Evolutionary conservation across 64 coral and sea anemone genomes (phyloP), one percentile per base, ranked within the genome.

Genomic region (Stichodactyla mertensii): DNA sequence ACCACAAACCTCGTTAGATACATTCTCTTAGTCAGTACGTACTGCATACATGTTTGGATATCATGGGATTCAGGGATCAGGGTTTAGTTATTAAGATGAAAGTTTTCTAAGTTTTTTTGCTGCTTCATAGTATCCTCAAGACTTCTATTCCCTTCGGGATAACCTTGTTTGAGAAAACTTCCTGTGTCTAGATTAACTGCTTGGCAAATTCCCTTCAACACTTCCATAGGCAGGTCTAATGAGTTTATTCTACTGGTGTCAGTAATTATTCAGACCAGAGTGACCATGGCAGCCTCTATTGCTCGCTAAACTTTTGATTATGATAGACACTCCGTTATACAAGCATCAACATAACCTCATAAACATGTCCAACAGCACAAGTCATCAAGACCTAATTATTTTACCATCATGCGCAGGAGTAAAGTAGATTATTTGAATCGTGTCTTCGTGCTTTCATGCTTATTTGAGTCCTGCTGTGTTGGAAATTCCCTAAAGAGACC

Each of bases 321-420:
- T 22, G 11, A 66, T 74, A 23, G 7, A n/a, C 24, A 74, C 7
- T 45, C n/a, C 56, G 83, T 85, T 85, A 61, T 85, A 61, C 60
- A 85, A 85, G 22, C 83, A 85, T 85, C 83, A 85, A 85, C 57
- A 85, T 85, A 62, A 85, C 57, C 83, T 64, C 31, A 85, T 60
- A 58, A 85, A 85, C 56, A 61, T 55, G 54, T 55, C 16, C 55
- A 85, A 16, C 23, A 57, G 83, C 16, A 62, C 15, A 55, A 36
- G 4, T 55, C 55, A 85, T 85, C 83, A 85, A 61, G 23, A 36
- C 5, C 83, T 85, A 85, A 85, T 85, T 62, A 85, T 85, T 85
- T 26, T 36, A 51, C 83, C 57, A 85, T 85, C 83, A 85, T 58
- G 56, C 23, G 61, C 12, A 36, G 57, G 56, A 85, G 53, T 85